Percentiles rank a stretch among this genome's conserved stretches.
Conservation (phyloP, 2,888 invertebrate species). For the Tipula helvola region DNA sequence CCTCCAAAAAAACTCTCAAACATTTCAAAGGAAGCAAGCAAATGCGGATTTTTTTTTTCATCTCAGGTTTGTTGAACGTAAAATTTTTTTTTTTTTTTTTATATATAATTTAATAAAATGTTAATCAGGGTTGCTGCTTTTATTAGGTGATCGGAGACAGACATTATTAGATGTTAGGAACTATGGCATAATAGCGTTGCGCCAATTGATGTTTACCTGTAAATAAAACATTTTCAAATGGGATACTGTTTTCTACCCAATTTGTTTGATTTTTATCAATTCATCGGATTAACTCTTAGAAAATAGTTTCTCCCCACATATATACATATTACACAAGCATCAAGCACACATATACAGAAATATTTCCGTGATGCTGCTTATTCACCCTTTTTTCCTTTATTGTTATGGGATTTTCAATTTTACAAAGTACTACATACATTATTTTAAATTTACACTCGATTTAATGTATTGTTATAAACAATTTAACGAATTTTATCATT, state of each 20-base stretch:
- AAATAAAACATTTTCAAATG: background rate
- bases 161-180: too few species aligned
- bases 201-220: background rate
- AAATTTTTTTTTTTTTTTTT: too few species aligned
- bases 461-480: background rate
- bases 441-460: conserved; percentile 8
- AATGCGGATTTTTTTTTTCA: too few species aligned
- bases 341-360: background rate
- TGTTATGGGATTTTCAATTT: background rate
- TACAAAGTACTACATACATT: too few species aligned
- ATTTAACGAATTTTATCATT: too few species aligned
- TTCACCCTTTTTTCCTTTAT: background rate
- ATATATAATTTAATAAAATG: too few species aligned
- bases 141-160: too few species aligned
- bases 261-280: background rate
- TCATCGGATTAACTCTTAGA: background rate
- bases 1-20: too few species aligned
- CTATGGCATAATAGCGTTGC: too few species aligned
- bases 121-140: too few species aligned
- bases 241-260: background rate
- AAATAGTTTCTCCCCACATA: background rate
- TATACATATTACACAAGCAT: background rate
- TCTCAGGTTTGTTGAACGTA: too few species aligned
- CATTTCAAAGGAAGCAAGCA: too few species aligned
- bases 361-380: background rate